Evolutionary conservation across 2,888 invertebrate species (phyloP), one percentile per base, ranked within the genome.

Genomic region (Troides oblongomaculatus): DNA sequence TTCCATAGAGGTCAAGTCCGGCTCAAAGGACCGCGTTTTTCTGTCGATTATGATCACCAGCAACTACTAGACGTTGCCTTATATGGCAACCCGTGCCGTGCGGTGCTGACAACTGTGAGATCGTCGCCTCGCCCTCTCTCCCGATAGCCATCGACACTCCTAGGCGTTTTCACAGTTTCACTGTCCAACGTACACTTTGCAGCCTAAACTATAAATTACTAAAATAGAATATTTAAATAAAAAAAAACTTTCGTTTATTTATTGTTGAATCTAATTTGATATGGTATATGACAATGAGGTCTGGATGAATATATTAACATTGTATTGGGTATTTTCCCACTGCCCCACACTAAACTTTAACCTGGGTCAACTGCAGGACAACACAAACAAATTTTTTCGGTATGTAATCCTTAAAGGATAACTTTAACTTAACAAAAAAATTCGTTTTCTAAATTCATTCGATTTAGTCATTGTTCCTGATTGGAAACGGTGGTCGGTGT

Each of bases 91-190:
- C 83, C 87, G 91, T 75, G 79, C 77, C 72, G 82, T 78, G 76
- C 81, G 80, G 81, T 83, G 87, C 86, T 89, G 88, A 90, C 91
- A 88, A 88, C 90, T 92, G 89, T 91, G 91, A 87, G 90, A 90
- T 90, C 87, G 84, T 84, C 82, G 78, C 81, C 84, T 81, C 82
- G 84, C 21, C 74, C 79, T 77, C 78, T 78, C 78, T 76, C 76
- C 23, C 80, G 85, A 88, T 88, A 86, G 82, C 84, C 86, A 89
- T 88, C 85, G 74, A 5, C 18, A 75, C 81, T 84, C 82, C 82
- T 86, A 85, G 83, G 82, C 84, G 84, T 86, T 86, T 86, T 85
- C 82, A 84, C 85, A 86, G 86, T 86, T 88, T 89, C 87, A 85
- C 84, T 77, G 80, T 77, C 84, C 84, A 81, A 85, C 84, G 84